A percentile compares a stretch with the other conserved stretches of the same genome.
phyloP scores from a whole-genome alignment of 2,888 invertebrate genomes.

The Rhabditoides inermis region DNA sequence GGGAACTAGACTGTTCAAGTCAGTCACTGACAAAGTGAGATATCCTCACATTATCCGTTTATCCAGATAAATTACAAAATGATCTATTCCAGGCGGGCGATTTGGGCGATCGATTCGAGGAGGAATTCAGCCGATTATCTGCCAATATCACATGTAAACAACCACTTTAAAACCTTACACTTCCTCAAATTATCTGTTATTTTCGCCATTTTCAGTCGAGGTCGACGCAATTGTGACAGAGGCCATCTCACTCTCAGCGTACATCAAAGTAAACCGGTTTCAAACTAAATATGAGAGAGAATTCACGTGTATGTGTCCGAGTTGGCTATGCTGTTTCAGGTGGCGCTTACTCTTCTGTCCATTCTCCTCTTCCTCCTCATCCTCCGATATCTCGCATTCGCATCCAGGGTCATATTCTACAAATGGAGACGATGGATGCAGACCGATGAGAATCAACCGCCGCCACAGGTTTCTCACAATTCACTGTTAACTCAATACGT shows the following conservation, averaged over 20 bases:
- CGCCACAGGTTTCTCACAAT: slow-evolving; percentile 22
- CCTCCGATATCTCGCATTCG: slow-evolving; percentile 6
- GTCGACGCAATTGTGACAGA: slow-evolving; percentile 29
- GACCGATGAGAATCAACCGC: slow-evolving; percentile 18
- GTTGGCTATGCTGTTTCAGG: not conserved
- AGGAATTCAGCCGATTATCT: too few relatives aligned
- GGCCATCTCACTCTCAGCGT: slow-evolving; percentile 26
- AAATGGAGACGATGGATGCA: slow-evolving; percentile 25
- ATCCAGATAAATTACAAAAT: too few relatives aligned
- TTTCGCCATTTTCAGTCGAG: slow-evolving; percentile 26
- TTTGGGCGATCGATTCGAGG: too few relatives aligned
- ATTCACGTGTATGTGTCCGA: not conserved
- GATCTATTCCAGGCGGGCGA: too few relatives aligned
- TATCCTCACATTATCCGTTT: too few relatives aligned
- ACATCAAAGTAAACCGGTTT: slow-evolving; percentile 22
- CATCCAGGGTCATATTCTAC: too few relatives aligned
- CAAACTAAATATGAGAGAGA: not conserved
- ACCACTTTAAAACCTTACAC: too few relatives aligned
- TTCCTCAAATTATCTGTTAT: too few relatives aligned
- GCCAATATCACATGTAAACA: too few relatives aligned
- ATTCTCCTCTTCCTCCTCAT: slow-evolving; percentile 3
- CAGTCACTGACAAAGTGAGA: too few relatives aligned
- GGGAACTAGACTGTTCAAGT: too few relatives aligned
- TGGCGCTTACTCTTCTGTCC: slow-evolving; percentile 5
- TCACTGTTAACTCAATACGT: too few relatives aligned